Conservation (phyloP, 2,888 invertebrate genomes). For the Eupeodes latifasciatus region DNA sequence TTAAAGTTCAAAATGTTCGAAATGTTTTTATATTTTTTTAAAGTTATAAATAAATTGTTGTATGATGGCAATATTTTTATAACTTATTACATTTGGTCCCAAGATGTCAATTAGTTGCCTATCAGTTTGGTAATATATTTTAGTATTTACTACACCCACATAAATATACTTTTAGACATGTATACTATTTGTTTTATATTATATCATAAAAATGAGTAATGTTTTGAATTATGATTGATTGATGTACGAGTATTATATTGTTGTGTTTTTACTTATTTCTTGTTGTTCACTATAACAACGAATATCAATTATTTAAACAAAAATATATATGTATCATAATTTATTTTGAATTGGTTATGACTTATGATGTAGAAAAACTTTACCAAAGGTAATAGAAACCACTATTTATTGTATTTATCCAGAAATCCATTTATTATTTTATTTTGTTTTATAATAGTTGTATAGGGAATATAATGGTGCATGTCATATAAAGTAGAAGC, state of each 20-base stretch:
- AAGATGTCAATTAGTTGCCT: conserved; percentile 10
- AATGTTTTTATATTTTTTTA: too few species aligned
- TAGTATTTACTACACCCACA: background rate
- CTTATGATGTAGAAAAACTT: background rate
- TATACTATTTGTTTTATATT: background rate
- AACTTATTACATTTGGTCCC: conserved; percentile 1
- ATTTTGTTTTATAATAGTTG: background rate
- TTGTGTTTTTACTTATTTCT: background rate
- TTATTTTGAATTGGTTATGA: background rate
- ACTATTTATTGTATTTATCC: background rate
- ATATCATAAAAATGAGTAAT: background rate
- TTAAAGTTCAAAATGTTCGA: too few species aligned
- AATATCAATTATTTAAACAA: conserved; percentile 8
- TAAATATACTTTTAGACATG: background rate
- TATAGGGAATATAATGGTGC: too few species aligned
- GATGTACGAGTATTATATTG: background rate
- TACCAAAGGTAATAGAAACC: background rate
- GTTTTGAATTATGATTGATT: conserved; percentile 13
- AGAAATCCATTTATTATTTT: background rate
- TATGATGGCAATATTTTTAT: background rate
- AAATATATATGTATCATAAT: conserved; percentile 5
- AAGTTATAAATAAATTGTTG: background rate
- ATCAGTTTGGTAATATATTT: background rate
- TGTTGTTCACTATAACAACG: background rate
- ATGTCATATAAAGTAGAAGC: background rate